A percentile compares a stretch with the other conserved stretches of the same genome.
Evolutionary conservation across 2,797 vertebrate species (phyloP).

Genomic region (Xiphorhynchus erythropygius): DNA sequence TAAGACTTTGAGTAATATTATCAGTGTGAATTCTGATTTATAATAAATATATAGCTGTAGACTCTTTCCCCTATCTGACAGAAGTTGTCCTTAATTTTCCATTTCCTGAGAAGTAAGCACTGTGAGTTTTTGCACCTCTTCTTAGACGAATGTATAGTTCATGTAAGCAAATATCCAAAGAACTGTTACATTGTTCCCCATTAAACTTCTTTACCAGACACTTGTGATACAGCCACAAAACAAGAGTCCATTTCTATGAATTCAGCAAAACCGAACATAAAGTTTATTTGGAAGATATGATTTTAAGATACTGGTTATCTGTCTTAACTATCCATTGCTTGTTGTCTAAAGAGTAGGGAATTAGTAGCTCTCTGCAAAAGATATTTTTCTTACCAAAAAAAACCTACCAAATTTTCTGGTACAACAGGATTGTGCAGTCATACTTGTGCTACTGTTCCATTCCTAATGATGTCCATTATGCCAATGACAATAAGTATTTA

Average conservation of each 20-base stretch:
- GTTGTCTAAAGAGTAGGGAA: background rate
- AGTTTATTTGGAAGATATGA: background rate
- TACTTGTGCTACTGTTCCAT: background rate
- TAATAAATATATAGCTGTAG: background rate
- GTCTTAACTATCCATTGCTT: background rate
- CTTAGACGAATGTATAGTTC: background rate
- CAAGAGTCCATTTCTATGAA: background rate
- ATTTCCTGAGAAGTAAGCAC: background rate
- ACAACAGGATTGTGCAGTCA: background rate
- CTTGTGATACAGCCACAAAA: background rate
- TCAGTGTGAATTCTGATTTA: background rate
- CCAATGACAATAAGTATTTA: background rate
- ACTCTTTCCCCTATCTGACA: background rate
- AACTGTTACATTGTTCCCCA: background rate
- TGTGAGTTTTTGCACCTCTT: background rate
- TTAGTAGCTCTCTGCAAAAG: background rate
- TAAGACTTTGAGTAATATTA: background rate
- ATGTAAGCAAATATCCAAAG: background rate
- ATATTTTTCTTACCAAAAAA: background rate
- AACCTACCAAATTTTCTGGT: accelerated
- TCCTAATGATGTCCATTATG: background rate
- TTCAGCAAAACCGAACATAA: background rate
- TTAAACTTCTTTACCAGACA: background rate
- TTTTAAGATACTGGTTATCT: background rate
- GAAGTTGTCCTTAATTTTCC: background rate